Base-by-base conservation (phyloP, 2,113 vertebrate genomes). In the Gnathonemus echidnorhynchus region DNA sequence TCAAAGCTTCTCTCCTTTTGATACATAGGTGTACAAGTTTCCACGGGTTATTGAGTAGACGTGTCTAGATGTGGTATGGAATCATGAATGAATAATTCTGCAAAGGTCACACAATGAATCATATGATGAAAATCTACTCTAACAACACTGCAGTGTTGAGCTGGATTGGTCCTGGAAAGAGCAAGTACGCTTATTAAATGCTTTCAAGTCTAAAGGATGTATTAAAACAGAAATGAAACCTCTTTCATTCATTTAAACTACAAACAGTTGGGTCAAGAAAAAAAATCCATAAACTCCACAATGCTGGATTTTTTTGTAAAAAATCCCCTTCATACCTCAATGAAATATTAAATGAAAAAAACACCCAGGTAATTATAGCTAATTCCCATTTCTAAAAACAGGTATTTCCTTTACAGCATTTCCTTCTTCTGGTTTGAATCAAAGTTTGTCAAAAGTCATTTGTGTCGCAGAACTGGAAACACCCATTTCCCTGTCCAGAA, bases 71-170 rank as follows among this genome's bases (percentile, higher is more conserved):
- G 74, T 80, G 74, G 15, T 19, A 7, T 80, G 35, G 74, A 80
- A 80, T 80, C 74, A 80, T 80, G 74, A 80, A 80, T 80, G 74
- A 80, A 80, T 80, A 80, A 80, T 80, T 80, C 35, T 39, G 74
- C 74, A 80, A 80, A 80, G 35, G 74, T 80, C 74, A 80, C 35
- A 80, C 15, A 80, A 80, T 80, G 74, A 80, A 19, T 80, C 74
- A 80, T 80, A 80, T 21, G 74, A 80, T 42, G 27, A 42, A 80
- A 80, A 42, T 11, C 35, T 80, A 80, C 74, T 39, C 31, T 35
- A 80, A 7, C 17, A 80, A 42, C 74, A 80, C 13, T 80, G 74
- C 35, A 80, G 35, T 39, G 15, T 39, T 80, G 13, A 80, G 35
- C 35, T 42, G 11, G 35, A 80, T 19, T 19, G 4, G 35, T 42